Base-by-base conservation (phyloP, 2,888 invertebrate species). In the Eupithecia insigniata region DNA sequence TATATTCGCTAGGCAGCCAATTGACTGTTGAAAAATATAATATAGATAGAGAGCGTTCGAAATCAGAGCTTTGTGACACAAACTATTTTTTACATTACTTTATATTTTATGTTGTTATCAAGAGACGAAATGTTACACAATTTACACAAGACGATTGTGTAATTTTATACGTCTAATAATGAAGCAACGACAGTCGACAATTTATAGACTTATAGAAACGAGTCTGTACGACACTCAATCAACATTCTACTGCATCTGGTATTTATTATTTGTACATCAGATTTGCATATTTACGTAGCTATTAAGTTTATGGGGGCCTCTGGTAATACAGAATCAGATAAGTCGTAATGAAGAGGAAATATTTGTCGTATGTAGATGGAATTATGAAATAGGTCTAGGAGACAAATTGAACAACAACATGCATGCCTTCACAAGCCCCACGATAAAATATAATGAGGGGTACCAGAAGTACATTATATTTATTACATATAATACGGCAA, bases 201-300 rank as follows among this genome's bases (percentile, higher is more conserved):
- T 72, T 78, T 78, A 76, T 76, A 71, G 76, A 69, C 71, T 66
- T 69, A n/a, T 73, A 67, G 74, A 74, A 78, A 77, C 76, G 64
- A 71, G 76, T 78, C 74, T 72, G 39, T 73, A 72, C 46, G 43
- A 67, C 71, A 76, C 77, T 80, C 76, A 82, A 81, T 83, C 78
- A 82, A 81, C 80, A 82, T 84, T 83, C 80, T 79, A 79, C 76
- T 69, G 78, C 78, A 76, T 81, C 73, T 76, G 79, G 76, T 76
- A 83, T 83, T 83, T 82, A 85, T 81, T 78, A 82, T 77, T 77
- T 62, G 72, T 81, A 79, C 74, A 77, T 73, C 75, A 80, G 78
- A 83, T 84, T 83, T 80, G 81, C 81, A 82, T 82, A 84, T 82
- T 78, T 78, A 82, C 76, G 75, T 76, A 58, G 67, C 68, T 76